Conservation (phyloP, 2,797 vertebrate genomes). For the Poeciliopsis turneri region DNA sequence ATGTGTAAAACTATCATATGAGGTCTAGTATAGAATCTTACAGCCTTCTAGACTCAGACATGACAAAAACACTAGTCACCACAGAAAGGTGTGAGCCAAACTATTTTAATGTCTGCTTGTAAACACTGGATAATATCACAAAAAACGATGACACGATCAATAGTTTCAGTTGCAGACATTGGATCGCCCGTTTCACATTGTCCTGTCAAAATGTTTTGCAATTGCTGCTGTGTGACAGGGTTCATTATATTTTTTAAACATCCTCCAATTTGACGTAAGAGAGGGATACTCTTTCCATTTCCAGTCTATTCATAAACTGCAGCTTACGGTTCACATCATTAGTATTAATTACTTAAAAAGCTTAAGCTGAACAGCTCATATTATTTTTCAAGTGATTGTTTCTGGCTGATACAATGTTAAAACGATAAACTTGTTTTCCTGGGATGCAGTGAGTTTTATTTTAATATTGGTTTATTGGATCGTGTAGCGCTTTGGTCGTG, state of each 20-base stretch:
- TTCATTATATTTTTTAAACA: not conserved
- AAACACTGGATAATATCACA: not conserved
- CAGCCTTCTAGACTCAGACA: too few relatives aligned
- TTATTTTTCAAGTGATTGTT: not conserved
- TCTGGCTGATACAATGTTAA: too few relatives aligned
- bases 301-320: not conserved
- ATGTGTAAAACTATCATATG: not conserved
- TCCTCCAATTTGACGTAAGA: not conserved
- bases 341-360: not conserved
- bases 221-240: not conserved
- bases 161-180: not conserved
- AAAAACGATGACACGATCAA: too few relatives aligned
- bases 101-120: not conserved
- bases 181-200: not conserved
- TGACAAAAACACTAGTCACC: not conserved
- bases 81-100: not conserved
- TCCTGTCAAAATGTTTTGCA: not conserved
- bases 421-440: too few relatives aligned
- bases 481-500: too few relatives aligned
- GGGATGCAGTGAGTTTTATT: too few relatives aligned
- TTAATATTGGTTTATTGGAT: too few relatives aligned
- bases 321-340: not conserved
- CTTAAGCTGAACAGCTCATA: not conserved
- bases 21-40: not conserved
- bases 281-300: not conserved